These are phyloP conservation scores for Pelvicachromis taeniatus DNA, from an alignment of 2,113 vertebrate genomes.

Conservation along the genomic window DNA sequence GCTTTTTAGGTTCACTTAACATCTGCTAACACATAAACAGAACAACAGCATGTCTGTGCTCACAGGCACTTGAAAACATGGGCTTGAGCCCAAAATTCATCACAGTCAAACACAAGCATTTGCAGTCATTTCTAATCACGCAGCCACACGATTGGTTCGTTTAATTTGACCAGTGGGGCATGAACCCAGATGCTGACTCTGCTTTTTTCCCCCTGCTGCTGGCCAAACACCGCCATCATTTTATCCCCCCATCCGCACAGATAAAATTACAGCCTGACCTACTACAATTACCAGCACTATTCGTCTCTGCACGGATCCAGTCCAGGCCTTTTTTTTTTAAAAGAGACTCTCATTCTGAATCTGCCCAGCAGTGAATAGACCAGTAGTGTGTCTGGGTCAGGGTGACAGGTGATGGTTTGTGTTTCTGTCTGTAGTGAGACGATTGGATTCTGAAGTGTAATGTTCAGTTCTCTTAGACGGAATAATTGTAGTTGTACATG, in stretches of 20 bases:
- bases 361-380: neutral
- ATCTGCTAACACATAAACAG: neutral
- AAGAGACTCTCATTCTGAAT: constrained; percentile 14
- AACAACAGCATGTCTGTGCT: neutral
- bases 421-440: neutral
- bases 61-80: neutral
- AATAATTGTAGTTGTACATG: neutral
- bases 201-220: neutral
- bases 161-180: constrained; percentile 7
- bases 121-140: neutral
- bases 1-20: neutral
- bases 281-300: constrained; percentile 38
- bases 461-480: neutral
- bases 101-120: neutral
- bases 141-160: neutral
- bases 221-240: constrained; percentile 13
- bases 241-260: neutral
- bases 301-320: constrained; percentile 33
- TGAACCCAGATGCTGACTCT: constrained; percentile 43
- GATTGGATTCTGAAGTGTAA: neutral
- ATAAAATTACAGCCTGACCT: constrained; percentile 49
- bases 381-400: constrained; percentile 34
- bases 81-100: neutral
- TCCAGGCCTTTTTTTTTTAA: constrained; percentile 11
- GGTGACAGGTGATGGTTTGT: constrained; percentile 21